Evolutionary conservation across 2,888 invertebrate genomes (phyloP), one percentile per base, ranked within the genome.

Genomic region (Hyposoter didymator): DNA sequence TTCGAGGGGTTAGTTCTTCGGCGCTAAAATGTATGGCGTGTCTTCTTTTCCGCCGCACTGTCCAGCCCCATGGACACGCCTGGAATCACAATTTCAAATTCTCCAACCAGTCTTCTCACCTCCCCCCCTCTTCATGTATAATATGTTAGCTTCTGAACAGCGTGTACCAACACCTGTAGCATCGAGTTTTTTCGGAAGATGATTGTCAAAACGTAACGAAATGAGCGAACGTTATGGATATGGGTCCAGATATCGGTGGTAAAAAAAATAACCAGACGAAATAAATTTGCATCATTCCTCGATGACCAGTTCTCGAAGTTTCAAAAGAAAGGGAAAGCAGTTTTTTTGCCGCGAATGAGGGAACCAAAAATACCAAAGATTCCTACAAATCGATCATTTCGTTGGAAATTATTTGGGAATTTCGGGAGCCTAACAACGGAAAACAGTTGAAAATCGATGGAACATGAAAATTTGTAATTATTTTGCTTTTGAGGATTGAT

Each of bases 71-170:
- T 78, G 89, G 90, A 92, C 92, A 90, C 91, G 92, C 90, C 90
- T 92, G 90, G 91, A 91, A 92, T 92, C 88, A 90, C 91, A 92
- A 92, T 91, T 91, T 90, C 88, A 89, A 90, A 90, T 88, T 88
- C 83, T 89, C 88, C 76, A 86, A 89, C 88, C 86, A 89, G 82
- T 85, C 81, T 80, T 86, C 75, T 80, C 74, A 70, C 82, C 78
- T 80, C 74, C 70, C 83, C 70, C 83, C 49, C 49, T 32, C 12
- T 45, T 72, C 10, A 28, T 17, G n/a, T n/a, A 35, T 14, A 35
- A 43, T 52, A 62, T 47, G 35, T n/a, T 55, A 35, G 14, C 47
- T 12, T 22, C 32, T 47, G 45, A 45, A 14, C 6, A 17, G 74
- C n/a, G 45, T 47, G 47, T 70, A 35, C 28, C 7, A 32, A 49